Evolutionary conservation across 2,888 invertebrate genomes (phyloP), one percentile per base, ranked within the genome.

Genomic region (Hirtodrosophila alboralis): DNA sequence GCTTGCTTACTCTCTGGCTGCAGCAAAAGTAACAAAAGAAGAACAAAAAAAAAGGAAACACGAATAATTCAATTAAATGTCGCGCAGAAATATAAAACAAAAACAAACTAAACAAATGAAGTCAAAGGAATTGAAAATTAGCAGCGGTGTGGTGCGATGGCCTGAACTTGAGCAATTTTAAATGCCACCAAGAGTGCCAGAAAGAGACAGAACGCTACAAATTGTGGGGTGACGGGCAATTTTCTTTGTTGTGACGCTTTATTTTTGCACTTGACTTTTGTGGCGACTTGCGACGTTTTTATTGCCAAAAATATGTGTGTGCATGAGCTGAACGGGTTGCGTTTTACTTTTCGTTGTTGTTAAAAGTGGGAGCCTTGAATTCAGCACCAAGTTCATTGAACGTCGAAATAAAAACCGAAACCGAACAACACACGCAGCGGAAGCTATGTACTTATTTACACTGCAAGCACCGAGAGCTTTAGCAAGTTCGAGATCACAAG

Each of bases 261-360:
- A 72, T 38, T 74, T 61, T 60, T 84, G 79, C 85, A 84, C 83
- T 80, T 80, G 79, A 79, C 84, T 71, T 84, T 80, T 51, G 56
- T 71, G 57, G 47, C 69, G 58, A 71, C 64, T 21, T 12, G 16
- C 60, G 70, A 66, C 70, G 52, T 49, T 69, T 81, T 80, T 84
- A 81, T 81, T 80, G 81, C 79, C 84, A 81, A 80, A 79, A 79
- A 62, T 49, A 27, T 47, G 34, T 41, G 36, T 49, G 21, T 37
- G 41, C 18, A 47, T 56, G 34, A 45, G 36, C 51, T 44, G 26
- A 61, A 56, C 52, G 48, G 30, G 38, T 67, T 60, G 53, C 10
- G 30, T 18, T 48, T 52, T 52, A 64, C 65, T 65, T 64, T 52
- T 3, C 7, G 47, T 43, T n/a, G n/a, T n/a, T n/a, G n/a, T n/a